Percentiles rank a stretch among this genome's conserved stretches.
These are phyloP conservation scores for Drosophila carrolli DNA, from an alignment of 1,140 invertebrate genomes.

Conservation along the genomic window DNA sequence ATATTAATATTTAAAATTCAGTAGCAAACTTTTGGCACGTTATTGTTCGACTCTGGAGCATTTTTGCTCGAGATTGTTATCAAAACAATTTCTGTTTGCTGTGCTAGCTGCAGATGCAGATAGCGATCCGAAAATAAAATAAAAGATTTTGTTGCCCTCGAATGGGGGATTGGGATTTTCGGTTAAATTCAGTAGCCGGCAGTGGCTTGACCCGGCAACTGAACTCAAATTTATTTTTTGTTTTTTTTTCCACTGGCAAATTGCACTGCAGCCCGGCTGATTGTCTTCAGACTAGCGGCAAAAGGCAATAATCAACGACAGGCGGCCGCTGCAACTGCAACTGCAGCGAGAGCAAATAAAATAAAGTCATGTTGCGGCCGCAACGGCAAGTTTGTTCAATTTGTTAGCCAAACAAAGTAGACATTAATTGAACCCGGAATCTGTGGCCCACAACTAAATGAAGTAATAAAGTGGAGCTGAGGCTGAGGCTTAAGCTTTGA, in stretches of 20 bases:
- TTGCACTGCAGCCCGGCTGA: slow-evolving; percentile 68
- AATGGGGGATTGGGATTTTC: slow-evolving; percentile 20
- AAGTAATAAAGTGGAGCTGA: slow-evolving; percentile 34
- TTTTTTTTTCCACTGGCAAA: slow-evolving; percentile 57
- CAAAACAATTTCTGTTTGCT: slow-evolving; percentile 69
- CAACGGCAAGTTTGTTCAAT: slow-evolving; percentile 69
- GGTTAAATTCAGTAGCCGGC: slow-evolving; percentile 79
- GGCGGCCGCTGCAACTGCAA: slow-evolving; percentile 5
- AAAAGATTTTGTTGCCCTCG: slow-evolving; percentile 43
- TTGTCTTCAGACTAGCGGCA: slow-evolving; percentile 66
- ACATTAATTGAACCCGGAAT: slow-evolving; percentile 79
- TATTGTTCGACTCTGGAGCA: slow-evolving; percentile 75
- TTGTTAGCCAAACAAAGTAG: slow-evolving; percentile 75
- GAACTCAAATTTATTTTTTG: slow-evolving; percentile 74
- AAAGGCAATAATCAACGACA: slow-evolving; percentile 63
- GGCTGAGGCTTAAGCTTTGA: too few species aligned
- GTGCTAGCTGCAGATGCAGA: slow-evolving; percentile 60
- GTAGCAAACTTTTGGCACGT: slow-evolving; percentile 84
- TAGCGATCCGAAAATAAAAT: slow-evolving; percentile 29
- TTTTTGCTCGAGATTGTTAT: slow-evolving; percentile 71
- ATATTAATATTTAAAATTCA: slow-evolving; percentile 84
- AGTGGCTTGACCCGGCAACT: slow-evolving; percentile 75
- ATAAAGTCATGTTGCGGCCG: slow-evolving; percentile 73
- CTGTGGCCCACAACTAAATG: slow-evolving; percentile 48
- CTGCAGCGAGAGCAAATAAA: slow-evolving; percentile 46